These are phyloP conservation scores for Eupsittula cactorum DNA, from an alignment of 2,113 vertebrate species.

Conservation along the genomic window DNA sequence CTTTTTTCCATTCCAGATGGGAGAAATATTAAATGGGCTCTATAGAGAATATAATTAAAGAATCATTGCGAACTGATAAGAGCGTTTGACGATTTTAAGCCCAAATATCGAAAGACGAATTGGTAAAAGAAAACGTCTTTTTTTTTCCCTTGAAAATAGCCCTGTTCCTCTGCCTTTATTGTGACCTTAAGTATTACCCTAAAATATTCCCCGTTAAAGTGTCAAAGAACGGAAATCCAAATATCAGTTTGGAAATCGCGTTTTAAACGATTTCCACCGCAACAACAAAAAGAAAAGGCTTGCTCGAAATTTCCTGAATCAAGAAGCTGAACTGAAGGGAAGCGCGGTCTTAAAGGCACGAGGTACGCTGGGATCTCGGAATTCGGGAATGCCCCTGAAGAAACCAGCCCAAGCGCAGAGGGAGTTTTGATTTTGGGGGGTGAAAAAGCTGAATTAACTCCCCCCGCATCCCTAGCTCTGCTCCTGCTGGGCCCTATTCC, in stretches of 20 bases:
- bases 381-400: neutral
- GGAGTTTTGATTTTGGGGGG: accelerated
- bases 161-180: neutral
- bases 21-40: neutral
- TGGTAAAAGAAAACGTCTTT: accelerated
- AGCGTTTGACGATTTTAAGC: neutral
- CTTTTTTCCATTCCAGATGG: neutral
- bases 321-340: neutral
- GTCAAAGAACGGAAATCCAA: neutral
- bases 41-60: neutral
- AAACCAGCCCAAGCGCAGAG: neutral
- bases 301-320: accelerated
- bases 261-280: neutral
- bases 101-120: neutral
- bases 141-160: neutral
- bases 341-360: neutral
- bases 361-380: neutral
- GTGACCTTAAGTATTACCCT: neutral
- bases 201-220: neutral
- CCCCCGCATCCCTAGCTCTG: neutral
- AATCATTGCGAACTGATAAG: neutral
- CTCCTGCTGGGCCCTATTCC: neutral
- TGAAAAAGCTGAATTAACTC: neutral
- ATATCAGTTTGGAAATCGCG: neutral
- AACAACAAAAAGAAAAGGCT: neutral